Conservation (phyloP, 2,888 invertebrate species). For the Scaptomyza polygonia region DNA sequence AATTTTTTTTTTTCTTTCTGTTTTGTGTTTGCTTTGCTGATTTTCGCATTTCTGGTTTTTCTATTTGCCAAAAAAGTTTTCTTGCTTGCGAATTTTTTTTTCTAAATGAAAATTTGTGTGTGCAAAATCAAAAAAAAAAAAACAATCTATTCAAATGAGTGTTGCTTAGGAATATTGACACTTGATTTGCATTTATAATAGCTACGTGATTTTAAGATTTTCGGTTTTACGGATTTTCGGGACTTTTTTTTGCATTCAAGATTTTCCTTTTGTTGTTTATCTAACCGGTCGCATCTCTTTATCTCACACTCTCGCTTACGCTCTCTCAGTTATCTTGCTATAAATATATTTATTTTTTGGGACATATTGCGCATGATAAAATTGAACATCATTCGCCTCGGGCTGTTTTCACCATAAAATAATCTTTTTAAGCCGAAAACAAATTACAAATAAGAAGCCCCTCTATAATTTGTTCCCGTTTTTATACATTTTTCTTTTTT, state of each 20-base stretch:
- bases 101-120: slow-evolving; percentile 64
- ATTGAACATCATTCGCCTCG: slow-evolving; percentile 49
- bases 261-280: slow-evolving; percentile 19
- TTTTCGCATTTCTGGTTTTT: slow-evolving; percentile 48
- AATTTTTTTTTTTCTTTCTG: not conserved
- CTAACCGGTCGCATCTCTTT: slow-evolving; percentile 16
- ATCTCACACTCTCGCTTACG: not conserved
- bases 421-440: slow-evolving; percentile 80
- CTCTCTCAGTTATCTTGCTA: not conserved
- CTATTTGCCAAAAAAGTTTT: slow-evolving; percentile 45
- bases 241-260: slow-evolving; percentile 10
- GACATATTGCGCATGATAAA: slow-evolving; percentile 82
- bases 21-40: slow-evolving; percentile 65
- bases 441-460: slow-evolving; percentile 64
- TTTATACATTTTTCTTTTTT: slow-evolving; percentile 23
- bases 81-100: slow-evolving; percentile 17
- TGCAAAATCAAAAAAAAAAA: slow-evolving; percentile 46
- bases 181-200: slow-evolving; percentile 81
- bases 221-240: not conserved
- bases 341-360: slow-evolving; percentile 28
- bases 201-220: slow-evolving; percentile 63
- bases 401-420: slow-evolving; percentile 76
- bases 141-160: slow-evolving; percentile 64
- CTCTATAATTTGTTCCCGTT: slow-evolving; percentile 62
- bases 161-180: slow-evolving; percentile 58